Evolutionary conservation across 2,113 vertebrate species (phyloP).

Genomic region (Callipepla squamata): DNA sequence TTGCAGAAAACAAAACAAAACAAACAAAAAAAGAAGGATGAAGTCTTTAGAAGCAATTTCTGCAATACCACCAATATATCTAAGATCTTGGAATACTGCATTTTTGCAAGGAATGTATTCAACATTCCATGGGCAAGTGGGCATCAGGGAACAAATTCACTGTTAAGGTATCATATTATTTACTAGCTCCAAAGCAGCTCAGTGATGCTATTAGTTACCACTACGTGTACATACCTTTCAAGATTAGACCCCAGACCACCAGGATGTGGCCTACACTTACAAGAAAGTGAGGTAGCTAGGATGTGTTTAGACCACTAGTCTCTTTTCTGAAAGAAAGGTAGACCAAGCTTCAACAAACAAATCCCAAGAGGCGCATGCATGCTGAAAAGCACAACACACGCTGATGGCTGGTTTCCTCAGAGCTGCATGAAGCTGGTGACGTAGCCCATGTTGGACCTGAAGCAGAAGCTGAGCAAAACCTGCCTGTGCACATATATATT

Average conservation of each 20-base stretch:
- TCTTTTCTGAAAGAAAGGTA: neutral
- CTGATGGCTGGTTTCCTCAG: neutral
- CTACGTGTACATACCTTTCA: neutral
- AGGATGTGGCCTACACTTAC: neutral
- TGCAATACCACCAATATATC: neutral
- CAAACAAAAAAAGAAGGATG: rapidly evolving
- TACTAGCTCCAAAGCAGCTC: neutral
- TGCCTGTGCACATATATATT: rapidly evolving
- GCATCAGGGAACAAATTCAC: neutral
- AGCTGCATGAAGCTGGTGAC: neutral
- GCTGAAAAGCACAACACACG: neutral
- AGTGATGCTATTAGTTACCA: neutral
- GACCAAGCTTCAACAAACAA: rapidly evolving
- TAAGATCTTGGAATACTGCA: neutral
- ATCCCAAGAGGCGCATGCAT: neutral
- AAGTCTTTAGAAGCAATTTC: neutral
- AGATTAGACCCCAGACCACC: neutral
- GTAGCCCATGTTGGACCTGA: neutral
- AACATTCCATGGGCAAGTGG: neutral
- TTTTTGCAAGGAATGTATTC: neutral
- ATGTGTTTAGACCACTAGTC: neutral
- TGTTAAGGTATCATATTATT: neutral
- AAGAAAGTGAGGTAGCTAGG: neutral
- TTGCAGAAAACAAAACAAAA: neutral
- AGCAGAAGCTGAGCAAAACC: neutral